Conservation (phyloP, 2,888 invertebrate genomes). For the Luperina nickerlii region DNA sequence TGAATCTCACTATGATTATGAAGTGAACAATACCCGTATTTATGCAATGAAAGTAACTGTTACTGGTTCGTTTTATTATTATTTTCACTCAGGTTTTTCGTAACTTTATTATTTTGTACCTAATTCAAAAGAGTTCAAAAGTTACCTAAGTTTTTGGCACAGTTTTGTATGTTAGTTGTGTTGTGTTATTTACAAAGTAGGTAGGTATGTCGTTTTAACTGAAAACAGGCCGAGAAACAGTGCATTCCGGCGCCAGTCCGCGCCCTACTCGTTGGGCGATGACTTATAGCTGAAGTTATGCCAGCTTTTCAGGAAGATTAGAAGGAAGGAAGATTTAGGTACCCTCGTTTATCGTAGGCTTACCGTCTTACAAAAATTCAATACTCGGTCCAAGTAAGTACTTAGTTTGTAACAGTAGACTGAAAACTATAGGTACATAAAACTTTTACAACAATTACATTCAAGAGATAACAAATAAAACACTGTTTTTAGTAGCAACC, state of each 20-base stretch:
- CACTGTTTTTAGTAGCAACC: slow-evolving; percentile 3
- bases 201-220: not conserved
- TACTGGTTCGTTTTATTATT: slow-evolving; percentile 67
- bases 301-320: not conserved
- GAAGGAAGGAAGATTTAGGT: too few species aligned
- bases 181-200: not conserved
- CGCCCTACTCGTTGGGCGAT: not conserved
- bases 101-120: slow-evolving; percentile 61
- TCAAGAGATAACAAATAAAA: slow-evolving; percentile 30
- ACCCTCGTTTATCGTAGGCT: not conserved
- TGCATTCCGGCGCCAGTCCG: not conserved
- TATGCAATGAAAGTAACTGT: slow-evolving; percentile 86
- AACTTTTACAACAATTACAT: slow-evolving; percentile 23
- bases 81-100: slow-evolving; percentile 66
- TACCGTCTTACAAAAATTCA: not conserved
- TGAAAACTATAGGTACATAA: not conserved
- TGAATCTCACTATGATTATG: slow-evolving; percentile 62
- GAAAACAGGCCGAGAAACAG: not conserved
- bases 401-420: not conserved
- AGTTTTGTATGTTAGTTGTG: not conserved
- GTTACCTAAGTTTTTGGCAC: slow-evolving; percentile 21
- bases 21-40: slow-evolving; percentile 80
- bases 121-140: slow-evolving; percentile 49
- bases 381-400: not conserved
- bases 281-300: not conserved